Evolutionary conservation across 2,888 invertebrate species (phyloP).

Genomic region (Cryptocephalus moraei): DNA sequence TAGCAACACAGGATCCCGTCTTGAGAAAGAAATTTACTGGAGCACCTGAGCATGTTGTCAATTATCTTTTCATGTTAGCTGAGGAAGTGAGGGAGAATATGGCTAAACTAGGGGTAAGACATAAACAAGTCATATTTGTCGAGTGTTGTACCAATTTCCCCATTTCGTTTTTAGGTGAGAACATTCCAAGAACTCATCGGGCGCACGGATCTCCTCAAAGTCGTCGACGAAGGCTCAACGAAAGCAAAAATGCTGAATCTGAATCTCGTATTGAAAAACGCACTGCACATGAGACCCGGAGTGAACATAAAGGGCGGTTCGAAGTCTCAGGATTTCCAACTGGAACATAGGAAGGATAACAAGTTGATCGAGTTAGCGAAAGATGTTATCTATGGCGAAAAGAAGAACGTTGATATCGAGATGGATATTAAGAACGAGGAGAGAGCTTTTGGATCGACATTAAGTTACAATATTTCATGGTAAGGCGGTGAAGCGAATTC

Average conservation of each 20-base stretch:
- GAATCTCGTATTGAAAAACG: slow-evolving; percentile 77
- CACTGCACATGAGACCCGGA: slow-evolving; percentile 79
- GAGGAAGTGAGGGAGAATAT: slow-evolving; percentile 91
- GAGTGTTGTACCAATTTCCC: background rate
- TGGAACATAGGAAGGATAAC: slow-evolving; percentile 76
- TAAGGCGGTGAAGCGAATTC: slow-evolving; percentile 38
- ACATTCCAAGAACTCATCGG: slow-evolving; percentile 69
- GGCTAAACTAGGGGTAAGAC: slow-evolving; percentile 79
- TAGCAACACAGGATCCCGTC: slow-evolving; percentile 96
- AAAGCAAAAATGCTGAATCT: slow-evolving; percentile 84
- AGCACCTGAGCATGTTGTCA: slow-evolving; percentile 94
- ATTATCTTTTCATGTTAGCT: slow-evolving; percentile 94
- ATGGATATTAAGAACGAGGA: slow-evolving; percentile 85
- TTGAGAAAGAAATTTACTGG: slow-evolving; percentile 94
- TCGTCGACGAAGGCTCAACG: slow-evolving; percentile 54
- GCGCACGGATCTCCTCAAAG: slow-evolving; percentile 77
- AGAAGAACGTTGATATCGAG: slow-evolving; percentile 56
- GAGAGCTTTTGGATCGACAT: slow-evolving; percentile 85
- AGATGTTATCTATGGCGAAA: slow-evolving; percentile 64
- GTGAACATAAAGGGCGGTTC: slow-evolving; percentile 82
- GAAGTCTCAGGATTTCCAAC: slow-evolving; percentile 73
- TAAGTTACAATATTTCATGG: slow-evolving; percentile 93
- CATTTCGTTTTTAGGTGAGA: slow-evolving; percentile 21
- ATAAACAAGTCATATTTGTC: background rate
- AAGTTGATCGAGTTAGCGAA: slow-evolving; percentile 61